Evolutionary conservation across 2,113 vertebrate genomes (phyloP), one percentile per base, ranked within the genome.

Genomic region (Barnardius zonarius): DNA sequence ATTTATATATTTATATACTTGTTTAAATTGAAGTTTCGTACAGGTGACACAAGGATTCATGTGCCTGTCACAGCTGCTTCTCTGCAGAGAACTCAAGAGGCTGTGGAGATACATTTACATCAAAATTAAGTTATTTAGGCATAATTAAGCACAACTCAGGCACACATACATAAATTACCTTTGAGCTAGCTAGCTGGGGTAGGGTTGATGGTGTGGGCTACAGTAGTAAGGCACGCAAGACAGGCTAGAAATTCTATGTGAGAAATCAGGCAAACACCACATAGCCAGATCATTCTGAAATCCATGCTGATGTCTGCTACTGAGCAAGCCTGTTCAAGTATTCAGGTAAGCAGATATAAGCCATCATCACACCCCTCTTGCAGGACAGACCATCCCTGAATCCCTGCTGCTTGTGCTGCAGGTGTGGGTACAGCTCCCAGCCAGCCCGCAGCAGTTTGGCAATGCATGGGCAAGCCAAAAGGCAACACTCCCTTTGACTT

Each of bases 401-500:
- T 43, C 51, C 43, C 57, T 46, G 52, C 31, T 73, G 67, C 52
- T 54, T 37, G n/a, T 7, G 22, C 68, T 83, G 33, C 7, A 73
- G 46, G 37, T 3, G 17, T 10, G 30, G 64, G 33, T 33, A 62
- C 35, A 66, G 37, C 27, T 80, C 63, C 49, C 13, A 17, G 77
- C 25, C 77, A 79, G 92, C 37, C 28, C 1, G 2, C 55, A 52
- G 39, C 0, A 0, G 24, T 35, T n/a, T 52, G 66, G 41, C 41
- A 72, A 13, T 1, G 0, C 22, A 4, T 3, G 33, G 28, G 14
- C 5, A 2, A 63, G 51, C 8, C 55, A 66, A 93, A 84, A 81
- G 73, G 61, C 51, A 93, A 54, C 9, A 13, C 10, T 82, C 51
- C 12, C 46, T 52, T 41, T 43, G 68, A 73, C 9, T 28, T 68